Conservation (phyloP, 2,113 vertebrate species). For the Microtus montanus region DNA sequence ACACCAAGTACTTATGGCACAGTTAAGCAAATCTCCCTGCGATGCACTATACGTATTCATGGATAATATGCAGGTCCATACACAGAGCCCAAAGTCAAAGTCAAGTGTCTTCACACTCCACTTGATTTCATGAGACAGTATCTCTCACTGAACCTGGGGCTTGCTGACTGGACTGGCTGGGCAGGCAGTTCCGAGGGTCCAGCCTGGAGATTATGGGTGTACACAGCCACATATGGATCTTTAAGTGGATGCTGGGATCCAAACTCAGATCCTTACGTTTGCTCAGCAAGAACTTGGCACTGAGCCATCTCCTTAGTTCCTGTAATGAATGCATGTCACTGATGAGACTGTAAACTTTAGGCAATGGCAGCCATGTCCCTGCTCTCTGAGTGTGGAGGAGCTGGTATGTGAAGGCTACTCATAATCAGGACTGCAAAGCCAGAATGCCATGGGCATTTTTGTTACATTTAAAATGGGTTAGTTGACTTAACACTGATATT, state of each 20-base stretch:
- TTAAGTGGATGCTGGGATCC: neutral
- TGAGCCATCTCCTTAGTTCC: neutral
- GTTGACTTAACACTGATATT: conserved; percentile 8
- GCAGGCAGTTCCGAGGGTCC: neutral
- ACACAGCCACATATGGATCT: neutral
- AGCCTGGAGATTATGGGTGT: too few relatives aligned
- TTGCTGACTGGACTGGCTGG: neutral
- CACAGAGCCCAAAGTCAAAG: neutral
- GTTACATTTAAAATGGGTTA: conserved; percentile 13
- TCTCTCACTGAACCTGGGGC: neutral
- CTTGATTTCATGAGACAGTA: neutral
- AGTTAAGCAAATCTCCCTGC: neutral
- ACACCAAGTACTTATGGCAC: neutral
- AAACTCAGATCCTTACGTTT: neutral
- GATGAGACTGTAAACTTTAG: neutral
- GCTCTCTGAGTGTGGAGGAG: neutral
- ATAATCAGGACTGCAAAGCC: neutral
- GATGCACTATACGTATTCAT: too few relatives aligned
- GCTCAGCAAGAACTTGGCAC: neutral
- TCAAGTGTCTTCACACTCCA: neutral
- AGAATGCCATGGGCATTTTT: neutral
- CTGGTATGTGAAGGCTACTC: neutral
- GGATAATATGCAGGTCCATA: neutral
- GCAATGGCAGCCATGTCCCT: fast-evolving
- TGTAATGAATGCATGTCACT: neutral